Evolutionary conservation across 2,113 vertebrate species (phyloP).

Genomic region (Oncorhynchus masou): DNA sequence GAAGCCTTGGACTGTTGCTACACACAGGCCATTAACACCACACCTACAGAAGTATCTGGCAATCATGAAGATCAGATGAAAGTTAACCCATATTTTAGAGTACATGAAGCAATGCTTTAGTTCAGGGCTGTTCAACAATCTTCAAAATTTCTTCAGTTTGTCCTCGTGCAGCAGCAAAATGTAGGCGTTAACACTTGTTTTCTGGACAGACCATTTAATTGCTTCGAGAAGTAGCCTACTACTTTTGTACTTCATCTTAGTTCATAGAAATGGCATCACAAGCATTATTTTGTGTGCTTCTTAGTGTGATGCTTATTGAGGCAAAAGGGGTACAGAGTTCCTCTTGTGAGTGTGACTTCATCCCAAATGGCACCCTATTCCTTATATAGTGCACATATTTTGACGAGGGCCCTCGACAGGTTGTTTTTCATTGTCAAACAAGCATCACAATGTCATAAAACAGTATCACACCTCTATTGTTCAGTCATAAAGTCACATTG

Average conservation of each 20-base stretch:
- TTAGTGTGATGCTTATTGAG: too few species aligned
- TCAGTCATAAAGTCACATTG: conserved; percentile 23
- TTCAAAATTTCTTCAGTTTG: neutral
- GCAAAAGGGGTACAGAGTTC: too few species aligned
- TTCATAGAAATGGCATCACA: neutral
- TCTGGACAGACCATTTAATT: neutral
- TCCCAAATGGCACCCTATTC: too few species aligned
- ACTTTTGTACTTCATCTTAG: neutral
- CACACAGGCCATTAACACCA: too few species aligned
- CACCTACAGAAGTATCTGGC: too few species aligned
- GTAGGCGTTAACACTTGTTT: neutral
- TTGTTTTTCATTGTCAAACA: too few species aligned
- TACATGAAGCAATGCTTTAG: neutral
- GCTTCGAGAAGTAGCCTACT: neutral
- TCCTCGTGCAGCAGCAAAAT: neutral
- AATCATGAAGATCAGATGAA: too few species aligned
- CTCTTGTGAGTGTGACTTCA: too few species aligned
- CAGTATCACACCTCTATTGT: conserved; percentile 45
- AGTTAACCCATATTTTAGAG: neutral
- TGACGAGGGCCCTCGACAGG: too few species aligned
- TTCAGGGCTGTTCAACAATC: neutral
- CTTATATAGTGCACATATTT: too few species aligned
- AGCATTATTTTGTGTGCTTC: neutral
- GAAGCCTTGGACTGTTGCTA: too few species aligned
- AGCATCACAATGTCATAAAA: neutral